phyloP scores from a whole-genome alignment of 2,113 vertebrate genomes.

The Bothrops jararaca region DNA sequence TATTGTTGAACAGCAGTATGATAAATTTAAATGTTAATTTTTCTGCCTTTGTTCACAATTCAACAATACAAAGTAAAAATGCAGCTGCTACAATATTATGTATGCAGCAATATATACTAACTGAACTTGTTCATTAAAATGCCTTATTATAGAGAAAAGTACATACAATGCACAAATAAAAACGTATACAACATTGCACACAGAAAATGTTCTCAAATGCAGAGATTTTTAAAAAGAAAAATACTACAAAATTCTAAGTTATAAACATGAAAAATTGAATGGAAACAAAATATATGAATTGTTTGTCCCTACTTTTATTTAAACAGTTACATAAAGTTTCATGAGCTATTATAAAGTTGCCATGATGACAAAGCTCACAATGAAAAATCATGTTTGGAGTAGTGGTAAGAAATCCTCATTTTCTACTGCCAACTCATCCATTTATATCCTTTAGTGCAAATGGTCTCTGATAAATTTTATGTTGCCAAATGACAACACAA shows the following conservation, averaged over 20 bases:
- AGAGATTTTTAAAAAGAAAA: not conserved
- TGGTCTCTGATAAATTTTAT: slow-evolving; percentile 3
- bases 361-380: not conserved
- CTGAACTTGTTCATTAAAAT: not conserved
- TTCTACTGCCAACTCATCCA: not conserved
- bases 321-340: not conserved
- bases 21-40: not conserved
- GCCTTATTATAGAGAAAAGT: not conserved
- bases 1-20: not conserved
- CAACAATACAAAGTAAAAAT: not conserved
- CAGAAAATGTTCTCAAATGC: not conserved
- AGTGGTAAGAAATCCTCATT: not conserved
- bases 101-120: not conserved
- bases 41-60: not conserved
- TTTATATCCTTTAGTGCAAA: slow-evolving; percentile 21
- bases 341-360: not conserved
- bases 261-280: not conserved
- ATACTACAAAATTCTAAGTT: not conserved
- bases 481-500: slow-evolving; percentile 21
- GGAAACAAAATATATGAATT: not conserved
- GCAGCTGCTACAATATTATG: not conserved
- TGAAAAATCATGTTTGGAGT: not conserved
- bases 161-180: not conserved
- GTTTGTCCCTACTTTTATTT: not conserved
- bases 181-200: not conserved